Evolutionary conservation across 2,888 invertebrate genomes (phyloP), one percentile per base, ranked within the genome.

Genomic region (Noctua pronuba): DNA sequence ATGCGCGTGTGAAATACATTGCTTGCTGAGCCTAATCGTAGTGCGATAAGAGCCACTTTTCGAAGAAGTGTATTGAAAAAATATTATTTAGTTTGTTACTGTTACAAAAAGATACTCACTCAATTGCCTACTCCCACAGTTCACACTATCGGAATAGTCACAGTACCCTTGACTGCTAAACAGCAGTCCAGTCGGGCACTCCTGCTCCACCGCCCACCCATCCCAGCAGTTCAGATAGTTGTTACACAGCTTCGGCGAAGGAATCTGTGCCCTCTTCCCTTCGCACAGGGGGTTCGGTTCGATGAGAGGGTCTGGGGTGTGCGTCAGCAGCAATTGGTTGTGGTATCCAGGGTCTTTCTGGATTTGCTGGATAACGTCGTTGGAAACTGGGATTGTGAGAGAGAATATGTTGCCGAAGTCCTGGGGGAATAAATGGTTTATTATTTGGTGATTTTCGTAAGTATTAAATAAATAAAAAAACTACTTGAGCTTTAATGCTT

Each of bases 151-250:
- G 0, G 97, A 94, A 88, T 97, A 98, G 88, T 98, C 98, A 81
- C 98, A 98, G 85, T 97, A 97, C 2, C 96, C 97, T 65, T 96
- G 94, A 31, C 92, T 96, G 0, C 97, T 97, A 92, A 98, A 98
- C 58, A 97, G 90, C 8, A 98, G 91, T 0, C 97, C 97, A 18
- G 94, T 93, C 0, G 98, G 98, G 82, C 98, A 98, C 35, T 97
- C 96, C 91, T 98, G 97, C 87, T 98, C 98, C 41, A 97, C 95
- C 0, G 97, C 97, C 85, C 97, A 96, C 0, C 97, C 98, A 86
- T 98, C 98, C 98, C 98, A 98, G 91, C 98, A 98, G 92, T 98
- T 98, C 24, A 98, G 89, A 91, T 97, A 98, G 88, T 97, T 97
- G 64, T 97, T 97, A 89, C 98, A 98, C 10, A 96, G 92, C 46